A percentile compares a stretch with the other conserved stretches of the same genome.
Evolutionary conservation across 2,797 vertebrate species (phyloP).

Genomic region (Acanthurus tractus): DNA sequence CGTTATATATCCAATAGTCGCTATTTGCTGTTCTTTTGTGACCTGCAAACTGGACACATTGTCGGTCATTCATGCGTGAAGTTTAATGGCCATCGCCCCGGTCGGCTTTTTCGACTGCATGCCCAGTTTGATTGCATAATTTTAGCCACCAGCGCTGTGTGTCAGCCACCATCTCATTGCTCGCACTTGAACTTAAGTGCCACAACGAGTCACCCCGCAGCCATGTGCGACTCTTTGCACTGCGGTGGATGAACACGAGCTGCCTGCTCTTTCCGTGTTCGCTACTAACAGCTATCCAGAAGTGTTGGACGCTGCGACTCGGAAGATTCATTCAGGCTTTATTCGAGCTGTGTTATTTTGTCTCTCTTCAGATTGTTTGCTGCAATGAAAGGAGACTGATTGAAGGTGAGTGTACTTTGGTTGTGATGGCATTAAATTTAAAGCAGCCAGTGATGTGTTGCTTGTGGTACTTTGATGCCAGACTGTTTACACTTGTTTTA

Average conservation of each 20-base stretch:
- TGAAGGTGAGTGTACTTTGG: conserved; percentile 55
- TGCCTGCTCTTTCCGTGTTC: conserved; percentile 15
- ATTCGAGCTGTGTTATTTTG: conserved; percentile 8
- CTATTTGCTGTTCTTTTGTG: background rate
- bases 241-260: conserved; percentile 47
- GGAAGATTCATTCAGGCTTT: background rate
- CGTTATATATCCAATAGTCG: background rate
- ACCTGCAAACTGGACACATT: background rate
- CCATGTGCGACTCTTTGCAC: conserved; percentile 43
- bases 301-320: conserved; percentile 2
- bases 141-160: conserved; percentile 68
- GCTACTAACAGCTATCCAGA: conserved; percentile 22
- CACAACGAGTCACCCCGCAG: conserved; percentile 47
- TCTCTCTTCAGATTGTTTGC: conserved; percentile 53
- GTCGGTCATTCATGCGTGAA: conserved; percentile 2
- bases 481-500: background rate
- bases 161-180: conserved; percentile 69
- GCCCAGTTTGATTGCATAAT: conserved; percentile 69
- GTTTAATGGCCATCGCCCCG: conserved; percentile 8
- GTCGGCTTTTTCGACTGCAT: conserved; percentile 33
- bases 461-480: background rate
- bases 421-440: background rate
- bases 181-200: conserved; percentile 55
- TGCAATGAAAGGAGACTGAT: conserved; percentile 58
- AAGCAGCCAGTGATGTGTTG: background rate